Conservation (phyloP, 2,113 vertebrate species). For the Pluvialis apricaria region DNA sequence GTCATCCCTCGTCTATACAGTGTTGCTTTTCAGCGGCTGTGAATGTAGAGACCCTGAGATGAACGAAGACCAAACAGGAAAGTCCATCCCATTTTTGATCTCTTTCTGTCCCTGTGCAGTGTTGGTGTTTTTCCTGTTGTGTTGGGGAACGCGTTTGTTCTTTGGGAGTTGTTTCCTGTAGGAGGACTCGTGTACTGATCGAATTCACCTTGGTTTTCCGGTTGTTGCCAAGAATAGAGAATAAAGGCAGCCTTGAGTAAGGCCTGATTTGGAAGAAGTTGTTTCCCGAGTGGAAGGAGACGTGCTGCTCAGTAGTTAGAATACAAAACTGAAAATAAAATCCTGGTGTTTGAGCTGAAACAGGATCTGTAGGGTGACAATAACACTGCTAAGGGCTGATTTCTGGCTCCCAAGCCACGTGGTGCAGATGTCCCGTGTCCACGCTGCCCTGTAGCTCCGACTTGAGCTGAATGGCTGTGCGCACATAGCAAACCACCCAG, state of each 20-base stretch:
- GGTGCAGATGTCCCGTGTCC: background rate
- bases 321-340: background rate
- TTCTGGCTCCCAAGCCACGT: rapidly evolving
- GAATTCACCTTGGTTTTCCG: background rate
- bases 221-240: background rate
- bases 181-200: rapidly evolving
- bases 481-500: too few species aligned
- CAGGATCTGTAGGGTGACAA: background rate
- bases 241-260: background rate
- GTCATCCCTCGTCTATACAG: rapidly evolving
- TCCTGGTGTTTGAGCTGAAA: background rate
- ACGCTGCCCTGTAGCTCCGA: rapidly evolving
- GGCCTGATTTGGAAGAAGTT: background rate
- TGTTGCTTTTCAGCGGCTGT: background rate
- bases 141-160: background rate
- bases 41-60: background rate
- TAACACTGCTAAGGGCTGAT: background rate
- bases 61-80: background rate
- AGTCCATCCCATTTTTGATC: rapidly evolving
- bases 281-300: background rate
- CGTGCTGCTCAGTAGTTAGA: rapidly evolving
- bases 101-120: background rate
- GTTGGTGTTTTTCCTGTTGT: background rate
- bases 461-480: rapidly evolving
- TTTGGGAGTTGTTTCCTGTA: background rate